Conservation (phyloP, 2,888 invertebrate species). For the Kryphioiulus occultus region DNA sequence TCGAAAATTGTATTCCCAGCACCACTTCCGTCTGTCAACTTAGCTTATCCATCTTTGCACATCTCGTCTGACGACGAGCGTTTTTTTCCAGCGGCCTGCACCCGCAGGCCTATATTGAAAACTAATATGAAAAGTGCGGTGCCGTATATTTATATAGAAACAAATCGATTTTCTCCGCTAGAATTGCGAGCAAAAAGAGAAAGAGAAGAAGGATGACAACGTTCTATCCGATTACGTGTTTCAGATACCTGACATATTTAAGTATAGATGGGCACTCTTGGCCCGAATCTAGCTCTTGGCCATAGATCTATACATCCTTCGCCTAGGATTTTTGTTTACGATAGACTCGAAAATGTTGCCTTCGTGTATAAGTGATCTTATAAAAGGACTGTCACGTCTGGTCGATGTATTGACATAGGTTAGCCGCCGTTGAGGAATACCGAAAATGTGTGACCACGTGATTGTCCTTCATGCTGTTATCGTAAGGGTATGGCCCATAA, state of each 20-base stretch:
- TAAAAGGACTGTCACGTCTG: neutral
- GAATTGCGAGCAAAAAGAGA: neutral
- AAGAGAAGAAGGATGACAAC: conserved; percentile 5
- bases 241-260: neutral
- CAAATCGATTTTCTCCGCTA: neutral
- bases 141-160: conserved; percentile 5
- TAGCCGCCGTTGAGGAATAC: neutral
- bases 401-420: neutral
- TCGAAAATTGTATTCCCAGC: neutral
- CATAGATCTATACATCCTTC: neutral
- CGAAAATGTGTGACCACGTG: neutral
- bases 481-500: neutral
- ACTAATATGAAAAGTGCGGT: conserved; percentile 5
- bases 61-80: neutral
- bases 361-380: neutral
- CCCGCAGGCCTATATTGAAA: neutral
- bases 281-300: neutral
- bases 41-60: conserved; percentile 5
- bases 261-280: conserved; percentile 5
- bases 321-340: neutral
- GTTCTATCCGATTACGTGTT: neutral
- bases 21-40: conserved; percentile 5
- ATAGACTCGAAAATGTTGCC: neutral
- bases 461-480: neutral
- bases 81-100: neutral